Evolutionary conservation across 1,140 invertebrate genomes (phyloP), one percentile per base, ranked within the genome.

Genomic region (Adoxophyes honmai): DNA sequence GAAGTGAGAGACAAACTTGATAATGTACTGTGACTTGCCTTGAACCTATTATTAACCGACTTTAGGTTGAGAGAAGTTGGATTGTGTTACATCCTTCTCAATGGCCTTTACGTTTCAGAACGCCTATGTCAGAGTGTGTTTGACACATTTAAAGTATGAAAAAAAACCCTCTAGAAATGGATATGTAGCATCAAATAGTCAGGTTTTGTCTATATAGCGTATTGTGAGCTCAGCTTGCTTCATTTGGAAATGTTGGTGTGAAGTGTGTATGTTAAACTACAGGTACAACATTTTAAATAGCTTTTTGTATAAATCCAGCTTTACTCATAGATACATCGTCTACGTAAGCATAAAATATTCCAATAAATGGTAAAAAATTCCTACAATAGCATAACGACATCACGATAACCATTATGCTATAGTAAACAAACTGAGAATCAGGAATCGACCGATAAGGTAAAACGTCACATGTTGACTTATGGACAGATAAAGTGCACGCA

Each of bases 401-500:
- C 15, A 44, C 39, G 39, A 44, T 44, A 44, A 0, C 15, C n/a
- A n/a, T n/a, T n/a, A n/a, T 44, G n/a, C 39, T 18, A 18, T 44
- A 44, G n/a, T 21, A 18, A 3, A 28, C 21, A 28, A 28, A 28
- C 21, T 14, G 16, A 16, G 39, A n/a, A 44, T 44, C 39, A 44
- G 39, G 39, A 44, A 44, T 44, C 39, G 39, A 44, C 39, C 39
- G 39, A 44, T 44, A 44, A 44, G 39, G 39, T 16, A 21, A 44
- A 44, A 44, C 39, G 39, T 44, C 39, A 44, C 39, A 18, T 44
- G 39, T 44, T 44, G 39, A 44, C 39, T 44, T 44, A 44, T 44
- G 39, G 39, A 44, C 39, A 10, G 39, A 44, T 44, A 44, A 16
- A 39, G 16, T 44, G 18, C 39, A 44, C 39, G 39, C 15, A 44